These are phyloP conservation scores for Poecile atricapillus DNA, from an alignment of 2,113 vertebrate species.

Conservation along the genomic window DNA sequence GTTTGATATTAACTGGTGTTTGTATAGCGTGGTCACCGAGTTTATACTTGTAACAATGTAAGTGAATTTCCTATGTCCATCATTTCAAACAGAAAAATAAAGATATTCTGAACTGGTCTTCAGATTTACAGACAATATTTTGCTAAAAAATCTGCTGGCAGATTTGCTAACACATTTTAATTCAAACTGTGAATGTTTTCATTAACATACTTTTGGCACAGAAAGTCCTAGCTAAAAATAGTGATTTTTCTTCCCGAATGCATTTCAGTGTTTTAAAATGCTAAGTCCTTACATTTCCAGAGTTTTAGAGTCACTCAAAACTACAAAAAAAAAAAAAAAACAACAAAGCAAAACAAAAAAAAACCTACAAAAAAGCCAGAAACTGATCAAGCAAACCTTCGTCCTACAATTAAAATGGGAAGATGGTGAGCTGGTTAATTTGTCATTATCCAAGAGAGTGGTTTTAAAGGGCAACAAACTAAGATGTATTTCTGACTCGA, in stretches of 20 bases:
- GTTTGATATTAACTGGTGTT: background rate
- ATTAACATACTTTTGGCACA: conserved; percentile 37
- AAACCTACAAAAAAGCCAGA: background rate
- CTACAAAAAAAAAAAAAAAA: background rate
- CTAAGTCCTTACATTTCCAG: background rate
- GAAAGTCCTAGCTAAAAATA: conserved; percentile 6
- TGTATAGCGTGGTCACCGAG: background rate
- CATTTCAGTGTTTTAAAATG: background rate
- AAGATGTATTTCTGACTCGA: background rate
- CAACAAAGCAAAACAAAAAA: background rate
- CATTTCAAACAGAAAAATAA: background rate
- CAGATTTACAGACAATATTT: conserved; percentile 5
- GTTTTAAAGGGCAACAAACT: background rate
- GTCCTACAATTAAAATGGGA: background rate
- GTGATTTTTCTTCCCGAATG: background rate
- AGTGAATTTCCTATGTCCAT: background rate
- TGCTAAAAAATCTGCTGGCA: conserved; percentile 19
- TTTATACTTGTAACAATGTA: background rate
- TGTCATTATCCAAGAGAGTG: background rate
- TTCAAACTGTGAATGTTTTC: conserved; percentile 60
- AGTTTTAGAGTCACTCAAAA: background rate
- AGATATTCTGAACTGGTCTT: background rate
- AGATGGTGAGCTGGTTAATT: background rate
- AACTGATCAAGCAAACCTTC: background rate
- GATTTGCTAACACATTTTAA: conserved; percentile 51